Conservation (phyloP, 2,797 vertebrate genomes). For the Esox masquinongy region DNA sequence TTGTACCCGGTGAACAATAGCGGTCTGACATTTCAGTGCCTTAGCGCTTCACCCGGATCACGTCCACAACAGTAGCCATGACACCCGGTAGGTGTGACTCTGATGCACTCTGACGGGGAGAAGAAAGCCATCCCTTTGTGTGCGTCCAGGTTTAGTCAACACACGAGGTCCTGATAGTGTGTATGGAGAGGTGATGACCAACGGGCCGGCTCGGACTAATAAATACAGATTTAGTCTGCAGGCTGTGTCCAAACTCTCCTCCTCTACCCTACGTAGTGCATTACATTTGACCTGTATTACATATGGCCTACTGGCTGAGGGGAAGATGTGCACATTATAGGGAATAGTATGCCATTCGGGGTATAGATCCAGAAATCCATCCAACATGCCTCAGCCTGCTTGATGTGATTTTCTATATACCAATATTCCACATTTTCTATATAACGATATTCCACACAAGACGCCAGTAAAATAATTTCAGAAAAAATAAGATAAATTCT, state of each 20-base stretch:
- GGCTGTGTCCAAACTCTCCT: background rate
- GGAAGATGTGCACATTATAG: background rate
- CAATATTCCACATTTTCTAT: background rate
- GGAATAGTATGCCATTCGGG: background rate
- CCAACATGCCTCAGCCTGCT: background rate
- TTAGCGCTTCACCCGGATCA: background rate
- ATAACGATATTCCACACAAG: background rate
- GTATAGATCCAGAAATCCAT: background rate
- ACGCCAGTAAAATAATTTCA: constrained; percentile 11
- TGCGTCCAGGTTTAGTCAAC: background rate
- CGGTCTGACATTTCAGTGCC: background rate
- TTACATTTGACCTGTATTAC: background rate
- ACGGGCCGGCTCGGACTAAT: background rate
- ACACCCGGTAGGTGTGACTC: background rate
- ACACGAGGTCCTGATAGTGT: background rate
- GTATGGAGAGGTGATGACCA: background rate
- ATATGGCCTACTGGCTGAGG: too few relatives aligned
- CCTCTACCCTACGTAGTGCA: background rate
- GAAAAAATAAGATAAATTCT: constrained; percentile 4
- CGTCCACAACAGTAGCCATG: background rate
- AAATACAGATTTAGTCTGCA: background rate
- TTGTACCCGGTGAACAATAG: background rate
- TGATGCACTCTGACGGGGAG: background rate
- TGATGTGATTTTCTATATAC: background rate
- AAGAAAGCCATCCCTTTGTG: background rate